Percentiles rank a stretch among this genome's conserved stretches.
Conservation (phyloP, 1,140 invertebrate genomes). For the Microplitis demolitor region DNA sequence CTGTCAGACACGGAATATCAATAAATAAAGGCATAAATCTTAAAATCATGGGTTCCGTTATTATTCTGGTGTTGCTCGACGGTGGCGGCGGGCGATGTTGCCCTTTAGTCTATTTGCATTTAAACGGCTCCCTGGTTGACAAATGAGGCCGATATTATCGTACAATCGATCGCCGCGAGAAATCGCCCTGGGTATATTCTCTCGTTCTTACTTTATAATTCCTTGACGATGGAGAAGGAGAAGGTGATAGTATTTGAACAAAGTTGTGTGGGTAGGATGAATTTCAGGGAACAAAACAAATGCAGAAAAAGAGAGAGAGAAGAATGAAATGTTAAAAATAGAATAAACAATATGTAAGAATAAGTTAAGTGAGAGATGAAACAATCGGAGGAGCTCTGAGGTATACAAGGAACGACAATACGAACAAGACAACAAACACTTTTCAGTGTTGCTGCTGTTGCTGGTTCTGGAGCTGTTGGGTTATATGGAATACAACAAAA, state of each 20-base stretch:
- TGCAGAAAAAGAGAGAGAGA: neutral
- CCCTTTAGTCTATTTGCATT: conserved; percentile 45
- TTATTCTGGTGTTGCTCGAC: conserved; percentile 11
- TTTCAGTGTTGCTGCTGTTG: too few species aligned
- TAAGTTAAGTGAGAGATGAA: neutral
- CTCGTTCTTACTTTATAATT: neutral
- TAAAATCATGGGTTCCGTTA: neutral
- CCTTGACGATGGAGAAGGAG: too few species aligned
- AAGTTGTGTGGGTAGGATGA: neutral
- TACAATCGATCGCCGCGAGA: conserved; percentile 45
- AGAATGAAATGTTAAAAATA: neutral
- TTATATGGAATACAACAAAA: neutral
- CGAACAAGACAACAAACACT: neutral
- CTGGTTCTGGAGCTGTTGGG: too few species aligned
- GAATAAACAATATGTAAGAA: neutral
- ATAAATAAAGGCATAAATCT: too few species aligned
- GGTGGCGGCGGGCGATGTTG: conserved; percentile 15
- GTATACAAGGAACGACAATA: neutral
- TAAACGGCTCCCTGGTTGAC: conserved; percentile 44
- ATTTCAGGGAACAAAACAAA: neutral
- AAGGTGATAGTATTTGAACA: neutral
- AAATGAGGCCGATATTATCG: conserved; percentile 55
- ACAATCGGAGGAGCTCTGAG: neutral
- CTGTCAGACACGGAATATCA: too few species aligned
- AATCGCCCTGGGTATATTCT: neutral